phyloP scores from a whole-genome alignment of 2,888 invertebrate genomes.

The Epistrophella euchroma region DNA sequence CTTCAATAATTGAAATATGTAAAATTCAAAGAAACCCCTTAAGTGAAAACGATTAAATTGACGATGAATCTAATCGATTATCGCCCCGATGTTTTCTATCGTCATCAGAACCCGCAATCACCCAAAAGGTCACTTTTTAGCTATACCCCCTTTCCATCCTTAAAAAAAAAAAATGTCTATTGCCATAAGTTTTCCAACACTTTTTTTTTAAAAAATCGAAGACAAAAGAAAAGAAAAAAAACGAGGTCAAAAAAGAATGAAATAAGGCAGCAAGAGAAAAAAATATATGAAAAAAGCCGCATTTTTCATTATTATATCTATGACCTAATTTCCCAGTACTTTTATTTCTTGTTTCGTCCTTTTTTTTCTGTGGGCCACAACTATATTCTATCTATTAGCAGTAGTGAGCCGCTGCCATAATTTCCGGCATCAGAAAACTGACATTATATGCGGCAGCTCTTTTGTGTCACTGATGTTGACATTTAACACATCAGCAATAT shows the following conservation, averaged over 20 bases:
- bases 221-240: constrained; percentile 46
- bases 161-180: not conserved
- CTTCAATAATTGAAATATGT: not conserved
- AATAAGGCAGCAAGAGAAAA: constrained; percentile 2
- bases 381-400: constrained; percentile 12
- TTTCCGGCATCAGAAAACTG: constrained; percentile 67
- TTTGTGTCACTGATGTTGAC: constrained; percentile 71
- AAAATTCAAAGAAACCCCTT: constrained; percentile 26
- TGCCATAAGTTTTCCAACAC: not conserved
- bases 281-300: constrained; percentile 53
- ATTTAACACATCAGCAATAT: constrained; percentile 75
- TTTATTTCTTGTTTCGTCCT: constrained; percentile 23
- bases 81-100: not conserved
- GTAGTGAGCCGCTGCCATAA: constrained; percentile 47
- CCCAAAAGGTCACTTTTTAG: constrained; percentile 22
- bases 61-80: constrained; percentile 21
- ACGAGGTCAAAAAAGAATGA: constrained; percentile 51
- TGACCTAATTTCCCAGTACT: constrained; percentile 62
- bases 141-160: not conserved
- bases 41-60: constrained; percentile 19
- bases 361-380: not conserved
- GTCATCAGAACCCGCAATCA: constrained; percentile 12
- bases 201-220: constrained; percentile 17
- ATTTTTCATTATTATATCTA: constrained; percentile 65
- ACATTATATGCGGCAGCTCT: constrained; percentile 61